Percentiles rank a stretch among this genome's conserved stretches.
Conservation (phyloP, 2,797 vertebrate species). For the Semotilus atromaculatus region DNA sequence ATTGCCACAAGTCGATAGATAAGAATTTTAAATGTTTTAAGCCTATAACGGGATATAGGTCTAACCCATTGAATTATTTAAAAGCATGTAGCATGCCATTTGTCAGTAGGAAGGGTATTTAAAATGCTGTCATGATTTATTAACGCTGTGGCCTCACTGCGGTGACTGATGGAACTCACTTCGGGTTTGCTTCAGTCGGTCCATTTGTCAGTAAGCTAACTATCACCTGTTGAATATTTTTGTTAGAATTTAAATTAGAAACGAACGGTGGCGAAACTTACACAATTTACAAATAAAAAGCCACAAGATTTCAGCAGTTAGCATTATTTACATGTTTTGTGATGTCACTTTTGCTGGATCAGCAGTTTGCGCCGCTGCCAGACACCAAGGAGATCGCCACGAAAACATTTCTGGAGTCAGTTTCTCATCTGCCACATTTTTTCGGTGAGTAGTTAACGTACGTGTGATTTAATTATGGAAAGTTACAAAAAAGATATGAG, state of each 20-base stretch:
- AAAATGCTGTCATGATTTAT: slow-evolving; percentile 22
- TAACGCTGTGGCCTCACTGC: neutral
- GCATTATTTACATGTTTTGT: neutral
- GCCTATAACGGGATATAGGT: neutral
- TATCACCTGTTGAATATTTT: slow-evolving; percentile 14
- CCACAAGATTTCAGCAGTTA: neutral
- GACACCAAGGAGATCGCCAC: slow-evolving; percentile 87
- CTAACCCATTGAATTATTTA: neutral
- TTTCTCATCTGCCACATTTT: slow-evolving; percentile 89
- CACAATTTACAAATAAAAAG: too few relatives aligned
- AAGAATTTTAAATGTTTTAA: neutral
- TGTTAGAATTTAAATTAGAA: neutral
- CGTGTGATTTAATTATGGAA: neutral
- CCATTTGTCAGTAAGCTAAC: neutral
- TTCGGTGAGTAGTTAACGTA: slow-evolving; percentile 85
- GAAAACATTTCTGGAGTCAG: slow-evolving; percentile 88
- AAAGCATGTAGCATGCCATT: neutral
- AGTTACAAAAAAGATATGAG: neutral
- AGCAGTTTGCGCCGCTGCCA: slow-evolving; percentile 85
- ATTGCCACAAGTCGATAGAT: neutral
- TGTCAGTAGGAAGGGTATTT: neutral
- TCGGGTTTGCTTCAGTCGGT: neutral
- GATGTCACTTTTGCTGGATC: slow-evolving; percentile 89
- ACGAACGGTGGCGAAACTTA: too few relatives aligned
- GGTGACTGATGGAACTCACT: neutral